Percentiles rank a stretch among this genome's conserved stretches.
These are phyloP conservation scores for Lordiphosa fenestrarum DNA, from an alignment of 2,888 invertebrate species.

Conservation along the genomic window DNA sequence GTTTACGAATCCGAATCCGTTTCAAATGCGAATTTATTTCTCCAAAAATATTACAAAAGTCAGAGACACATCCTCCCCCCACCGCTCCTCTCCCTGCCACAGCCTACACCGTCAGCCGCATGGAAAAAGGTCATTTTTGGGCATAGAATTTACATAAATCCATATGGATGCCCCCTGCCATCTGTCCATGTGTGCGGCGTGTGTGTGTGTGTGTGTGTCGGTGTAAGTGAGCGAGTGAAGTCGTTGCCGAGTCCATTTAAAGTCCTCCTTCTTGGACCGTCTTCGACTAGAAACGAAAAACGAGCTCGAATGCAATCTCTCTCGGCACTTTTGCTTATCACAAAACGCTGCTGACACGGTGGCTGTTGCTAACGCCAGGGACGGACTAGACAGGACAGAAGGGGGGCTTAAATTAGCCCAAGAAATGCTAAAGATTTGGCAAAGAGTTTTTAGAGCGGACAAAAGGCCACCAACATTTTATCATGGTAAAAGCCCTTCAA, in stretches of 20 bases:
- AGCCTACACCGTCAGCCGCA: constrained; percentile 27
- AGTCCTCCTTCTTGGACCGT: constrained; percentile 35
- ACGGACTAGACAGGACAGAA: no score
- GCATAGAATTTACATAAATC: constrained; percentile 78
- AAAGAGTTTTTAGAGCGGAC: no score
- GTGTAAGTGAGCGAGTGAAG: constrained; percentile 30
- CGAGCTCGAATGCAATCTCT: constrained; percentile 27
- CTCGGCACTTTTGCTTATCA: constrained; percentile 39
- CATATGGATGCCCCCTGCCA: constrained; percentile 76
- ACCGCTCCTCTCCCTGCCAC: neutral
- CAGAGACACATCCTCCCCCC: constrained; percentile 64
- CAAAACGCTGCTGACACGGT: constrained; percentile 4
- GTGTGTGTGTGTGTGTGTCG: constrained; percentile 21
- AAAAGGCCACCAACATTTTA: no score
- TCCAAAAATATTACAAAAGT: constrained; percentile 78
- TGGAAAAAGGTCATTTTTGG: constrained; percentile 75
- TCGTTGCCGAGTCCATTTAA: constrained; percentile 47
- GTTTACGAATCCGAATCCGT: constrained; percentile 75
- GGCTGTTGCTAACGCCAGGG: no score
- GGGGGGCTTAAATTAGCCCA: no score
- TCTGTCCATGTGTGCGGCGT: constrained; percentile 23
- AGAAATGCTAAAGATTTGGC: no score
- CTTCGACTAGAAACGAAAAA: constrained; percentile 40
- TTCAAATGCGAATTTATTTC: constrained; percentile 79
- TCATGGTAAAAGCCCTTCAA: no score